phyloP scores from a whole-genome alignment of 2,113 vertebrate genomes.

The Scomber colias region DNA sequence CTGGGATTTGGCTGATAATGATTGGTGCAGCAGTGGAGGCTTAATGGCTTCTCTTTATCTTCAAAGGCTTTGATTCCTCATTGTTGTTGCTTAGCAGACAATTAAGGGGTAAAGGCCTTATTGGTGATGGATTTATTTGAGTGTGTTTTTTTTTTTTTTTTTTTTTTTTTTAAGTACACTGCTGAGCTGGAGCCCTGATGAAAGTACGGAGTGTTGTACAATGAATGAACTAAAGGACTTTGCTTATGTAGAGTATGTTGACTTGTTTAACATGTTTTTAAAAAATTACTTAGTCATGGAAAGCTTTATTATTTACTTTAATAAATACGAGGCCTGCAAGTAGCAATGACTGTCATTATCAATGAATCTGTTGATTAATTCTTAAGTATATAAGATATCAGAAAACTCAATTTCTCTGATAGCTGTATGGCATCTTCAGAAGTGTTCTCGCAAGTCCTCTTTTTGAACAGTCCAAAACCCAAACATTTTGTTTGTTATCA shows the following conservation, averaged over 20 bases:
- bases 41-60: constrained; percentile 84
- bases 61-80: constrained; percentile 78
- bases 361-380: too few relatives aligned
- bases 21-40: constrained; percentile 75
- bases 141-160: constrained; percentile 22
- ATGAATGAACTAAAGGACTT: constrained; percentile 7
- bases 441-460: too few relatives aligned
- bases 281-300: neutral
- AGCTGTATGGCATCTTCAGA: too few relatives aligned
- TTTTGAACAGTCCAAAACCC: too few relatives aligned
- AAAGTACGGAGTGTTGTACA: constrained; percentile 30
- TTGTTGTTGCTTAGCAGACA: constrained; percentile 79
- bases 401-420: too few relatives aligned
- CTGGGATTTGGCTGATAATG: constrained; percentile 80
- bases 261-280: constrained; percentile 6
- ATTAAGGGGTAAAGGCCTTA: constrained; percentile 70
- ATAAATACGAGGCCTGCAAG: too few relatives aligned
- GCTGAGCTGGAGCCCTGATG: constrained; percentile 39
- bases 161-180: constrained; percentile 25
- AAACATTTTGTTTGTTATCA: too few relatives aligned
- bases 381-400: too few relatives aligned
- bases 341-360: too few relatives aligned
- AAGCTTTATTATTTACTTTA: neutral
- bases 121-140: constrained; percentile 66
- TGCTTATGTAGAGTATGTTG: constrained; percentile 1